Conservation (phyloP, 2,888 invertebrate species). For the Pteria penguin region DNA sequence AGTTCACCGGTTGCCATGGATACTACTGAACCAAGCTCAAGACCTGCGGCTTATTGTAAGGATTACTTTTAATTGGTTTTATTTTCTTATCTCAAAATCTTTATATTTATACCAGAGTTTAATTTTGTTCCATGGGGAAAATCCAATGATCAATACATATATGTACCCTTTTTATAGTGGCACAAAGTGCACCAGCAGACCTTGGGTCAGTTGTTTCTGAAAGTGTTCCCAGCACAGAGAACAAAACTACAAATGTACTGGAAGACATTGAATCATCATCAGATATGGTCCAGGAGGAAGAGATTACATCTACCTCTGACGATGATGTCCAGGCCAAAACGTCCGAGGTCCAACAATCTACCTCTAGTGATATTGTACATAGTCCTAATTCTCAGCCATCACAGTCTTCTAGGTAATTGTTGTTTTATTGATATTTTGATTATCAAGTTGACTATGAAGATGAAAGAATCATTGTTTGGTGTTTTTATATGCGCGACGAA, state of each 20-base stretch:
- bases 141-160: too few relatives aligned
- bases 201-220: conserved; percentile 13
- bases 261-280: conserved; percentile 25
- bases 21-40: conserved; percentile 71
- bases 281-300: conserved; percentile 26
- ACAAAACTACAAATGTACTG: not conserved
- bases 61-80: conserved; percentile 3
- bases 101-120: too few relatives aligned
- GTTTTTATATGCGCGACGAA: too few relatives aligned
- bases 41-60: conserved; percentile 70
- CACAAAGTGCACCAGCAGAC: conserved; percentile 36
- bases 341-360: not conserved
- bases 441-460: not conserved
- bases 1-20: conserved; percentile 78
- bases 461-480: too few relatives aligned
- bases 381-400: conserved; percentile 11
- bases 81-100: too few relatives aligned
- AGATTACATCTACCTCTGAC: conserved; percentile 34
- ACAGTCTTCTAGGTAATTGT: conserved; percentile 1
- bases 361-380: conserved; percentile 1
- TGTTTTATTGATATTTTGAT: not conserved
- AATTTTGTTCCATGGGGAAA: too few relatives aligned
- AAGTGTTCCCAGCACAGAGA: conserved; percentile 14
- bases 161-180: conserved; percentile 25
- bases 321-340: not conserved